These are phyloP conservation scores for Morpho deidamia DNA, from an alignment of 2,888 invertebrate genomes.

Conservation along the genomic window DNA sequence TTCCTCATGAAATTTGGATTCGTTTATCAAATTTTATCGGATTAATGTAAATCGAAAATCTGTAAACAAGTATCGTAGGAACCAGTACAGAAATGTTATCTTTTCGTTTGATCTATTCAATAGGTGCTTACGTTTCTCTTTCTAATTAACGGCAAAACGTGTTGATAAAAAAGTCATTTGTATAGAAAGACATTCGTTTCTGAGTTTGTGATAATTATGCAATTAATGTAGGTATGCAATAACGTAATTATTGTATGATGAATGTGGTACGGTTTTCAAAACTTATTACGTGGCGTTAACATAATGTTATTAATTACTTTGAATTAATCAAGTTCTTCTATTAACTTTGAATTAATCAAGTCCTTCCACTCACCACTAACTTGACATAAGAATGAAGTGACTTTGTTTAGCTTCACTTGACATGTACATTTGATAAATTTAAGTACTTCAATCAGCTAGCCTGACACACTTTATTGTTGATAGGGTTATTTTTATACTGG, in stretches of 20 bases:
- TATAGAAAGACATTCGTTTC: background rate
- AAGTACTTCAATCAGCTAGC: background rate
- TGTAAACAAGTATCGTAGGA: background rate
- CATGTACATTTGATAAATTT: background rate
- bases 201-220: conserved; percentile 4
- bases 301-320: too few species aligned
- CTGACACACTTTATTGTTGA: background rate
- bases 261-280: background rate
- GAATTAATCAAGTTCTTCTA: too few species aligned
- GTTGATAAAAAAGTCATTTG: background rate
- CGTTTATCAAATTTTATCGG: conserved; percentile 3
- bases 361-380: too few species aligned
- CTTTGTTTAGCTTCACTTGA: background rate
- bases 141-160: background rate
- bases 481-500: background rate
- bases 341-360: too few species aligned
- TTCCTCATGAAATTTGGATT: background rate
- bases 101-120: background rate
- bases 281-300: too few species aligned
- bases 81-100: too few species aligned
- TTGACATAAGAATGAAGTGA: too few species aligned
- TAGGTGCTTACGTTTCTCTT: conserved; percentile 1
- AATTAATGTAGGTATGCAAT: background rate
- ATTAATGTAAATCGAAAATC: background rate
- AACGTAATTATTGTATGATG: background rate